Base-by-base conservation (phyloP, 2,888 invertebrate genomes). In the Hyles lineata region DNA sequence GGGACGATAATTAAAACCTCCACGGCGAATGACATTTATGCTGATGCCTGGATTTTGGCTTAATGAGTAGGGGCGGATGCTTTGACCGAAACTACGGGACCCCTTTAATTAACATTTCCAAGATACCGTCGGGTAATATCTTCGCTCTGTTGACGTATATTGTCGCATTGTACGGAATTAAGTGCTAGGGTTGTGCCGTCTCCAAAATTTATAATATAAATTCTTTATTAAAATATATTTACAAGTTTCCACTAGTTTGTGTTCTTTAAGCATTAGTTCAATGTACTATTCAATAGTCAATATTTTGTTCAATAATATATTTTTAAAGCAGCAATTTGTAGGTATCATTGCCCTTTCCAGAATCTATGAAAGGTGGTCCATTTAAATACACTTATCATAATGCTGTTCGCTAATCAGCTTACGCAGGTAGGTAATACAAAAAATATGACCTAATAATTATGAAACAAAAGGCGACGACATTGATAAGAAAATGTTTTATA, bases 1-100 rank as follows among this genome's bases (percentile, higher is more conserved):
- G 82, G 79, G 75, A 77, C 78, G 83, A 89, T 93, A 93, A 93
- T 93, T 93, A 93, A 93, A 93, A 90, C 85, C 89, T 92, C 88
- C 83, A 79, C 83, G 81, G 79, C 81, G 80, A 85, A 89, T 92
- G 93, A 92, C 93, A 92, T 93, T 93, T 89, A 93, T 89, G 90
- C 89, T 92, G 91, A 92, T 92, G 89, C 85, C 85, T 85, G 87
- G 87, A 88, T 86, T 83, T 85, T 75, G 80, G 77, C 84, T 89
- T 91, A 92, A 92, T 90, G 89, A 88, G 83, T 78, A 79, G 81
- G 84, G 85, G 89, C 90, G 90, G 89, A 80, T 82, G 80, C 89
- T 91, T 91, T 92, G 90, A 88, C 80, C 80, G 74, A 82, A 80
- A 81, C 81, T 77, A 79, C 73, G 77, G 77, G 80, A 79, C 77